A percentile compares a stretch with the other conserved stretches of the same genome.
These are phyloP conservation scores for Edolisoma coerulescens DNA, from an alignment of 2,113 vertebrate species.

Conservation along the genomic window DNA sequence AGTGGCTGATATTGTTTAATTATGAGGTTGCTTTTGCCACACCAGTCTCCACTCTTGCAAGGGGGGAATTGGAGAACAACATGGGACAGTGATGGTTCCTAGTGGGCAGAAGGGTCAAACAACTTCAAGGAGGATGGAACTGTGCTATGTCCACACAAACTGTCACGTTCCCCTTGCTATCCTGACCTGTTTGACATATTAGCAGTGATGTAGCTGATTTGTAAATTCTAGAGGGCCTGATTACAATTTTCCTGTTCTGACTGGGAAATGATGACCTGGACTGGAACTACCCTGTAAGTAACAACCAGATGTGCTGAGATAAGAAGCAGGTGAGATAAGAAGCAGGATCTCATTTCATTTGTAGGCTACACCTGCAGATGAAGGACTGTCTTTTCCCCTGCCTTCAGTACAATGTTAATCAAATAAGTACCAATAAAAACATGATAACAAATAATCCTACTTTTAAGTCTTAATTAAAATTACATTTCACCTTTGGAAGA, in stretches of 20 bases:
- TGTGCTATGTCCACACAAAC: background rate
- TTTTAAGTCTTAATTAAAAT: conserved; percentile 25
- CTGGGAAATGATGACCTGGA: background rate
- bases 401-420: background rate
- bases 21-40: background rate
- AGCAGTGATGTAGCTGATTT: background rate
- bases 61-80: background rate
- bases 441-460: background rate
- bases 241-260: background rate
- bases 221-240: background rate
- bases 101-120: background rate
- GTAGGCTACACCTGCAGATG: background rate
- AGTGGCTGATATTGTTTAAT: background rate
- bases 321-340: background rate
- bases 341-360: background rate
- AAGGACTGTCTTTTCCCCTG: background rate
- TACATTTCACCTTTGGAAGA: background rate
- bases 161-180: rapidly evolving
- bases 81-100: background rate
- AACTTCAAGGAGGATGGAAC: background rate
- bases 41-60: background rate
- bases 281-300: background rate
- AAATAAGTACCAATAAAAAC: background rate
- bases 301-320: background rate
- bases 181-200: background rate